Evolutionary conservation across 2,797 vertebrate species (phyloP), one percentile per base, ranked within the genome.

Genomic region (Apodemus agrarius): DNA sequence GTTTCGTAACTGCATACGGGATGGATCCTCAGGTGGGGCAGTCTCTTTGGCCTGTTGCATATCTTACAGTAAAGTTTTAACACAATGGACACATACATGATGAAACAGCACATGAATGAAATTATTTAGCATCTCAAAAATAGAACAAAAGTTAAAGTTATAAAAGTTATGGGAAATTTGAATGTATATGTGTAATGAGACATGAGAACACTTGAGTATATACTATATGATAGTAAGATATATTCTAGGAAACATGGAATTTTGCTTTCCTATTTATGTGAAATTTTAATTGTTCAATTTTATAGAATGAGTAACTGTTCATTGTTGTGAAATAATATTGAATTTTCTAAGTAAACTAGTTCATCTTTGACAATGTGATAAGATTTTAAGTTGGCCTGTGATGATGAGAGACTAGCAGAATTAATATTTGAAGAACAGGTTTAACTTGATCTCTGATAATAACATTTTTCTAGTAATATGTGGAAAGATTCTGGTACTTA

Each of bases 261-360:
- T 86, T 93, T 90, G 21, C 0, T 46, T 96, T 79, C 85, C 11
- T 92, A 63, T 74, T 76, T 92, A 40, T 91, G 12, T 67, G 12
- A 2, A 88, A 93, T 84, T 93, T 96, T 46, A 72, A 91, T 91
- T 95, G 84, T 43, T 76, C 78, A 54, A 54, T 72, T 82, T 76
- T 86, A 93, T 67, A 46, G 94, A 31, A 82, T 89, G 7, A 63
- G n/a, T 26, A 40, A 31, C 54, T 89, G 5, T 21, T 90, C n/a
- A 67, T 67, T 22, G 43, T 52, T 72, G 16, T 74, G 7, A 21
- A 74, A 22, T 29, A 34, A 83, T 31, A 61, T 2, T 49, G 80
- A 40, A 81, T 74, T 95, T 89, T 90, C 0, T 79, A 74, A 88
- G 46, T 12, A 94, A 43, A 52, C 37, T 89, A 82, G 29, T 59